A percentile compares a stretch with the other conserved stretches of the same genome.
phyloP scores from a whole-genome alignment of 30 jellyfish, hydroid and myxozoan species.

The Aurelia sp. region DNA sequence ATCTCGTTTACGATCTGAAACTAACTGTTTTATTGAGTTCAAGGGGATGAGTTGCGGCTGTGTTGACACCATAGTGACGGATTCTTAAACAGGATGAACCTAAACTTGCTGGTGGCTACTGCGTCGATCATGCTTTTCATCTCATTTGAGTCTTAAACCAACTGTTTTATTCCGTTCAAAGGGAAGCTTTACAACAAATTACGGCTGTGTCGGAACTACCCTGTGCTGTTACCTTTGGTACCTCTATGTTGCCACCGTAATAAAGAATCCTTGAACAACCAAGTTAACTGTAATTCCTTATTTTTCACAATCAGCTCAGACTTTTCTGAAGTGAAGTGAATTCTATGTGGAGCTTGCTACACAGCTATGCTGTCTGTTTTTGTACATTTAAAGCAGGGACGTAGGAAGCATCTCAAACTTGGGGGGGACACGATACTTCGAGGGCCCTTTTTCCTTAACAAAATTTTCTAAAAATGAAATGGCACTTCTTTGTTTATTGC shows the following conservation, averaged over 20 bases:
- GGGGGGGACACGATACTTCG: too few species aligned
- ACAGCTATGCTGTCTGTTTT: not conserved
- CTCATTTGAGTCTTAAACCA: conserved; percentile 30
- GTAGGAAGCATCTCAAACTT: too few species aligned
- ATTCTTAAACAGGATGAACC: too few species aligned
- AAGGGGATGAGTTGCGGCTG: conserved; percentile 45
- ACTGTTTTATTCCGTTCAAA: conserved; percentile 62
- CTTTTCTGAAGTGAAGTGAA: not conserved
- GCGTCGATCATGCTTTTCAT: conserved; percentile 7
- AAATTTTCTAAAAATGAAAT: too few species aligned
- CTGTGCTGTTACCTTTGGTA: too few species aligned
- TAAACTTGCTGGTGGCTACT: not conserved
- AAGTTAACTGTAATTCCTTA: not conserved
- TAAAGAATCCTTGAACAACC: too few species aligned
- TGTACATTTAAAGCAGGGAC: too few species aligned
- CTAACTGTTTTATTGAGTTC: conserved; percentile 65
- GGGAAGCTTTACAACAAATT: conserved; percentile 7
- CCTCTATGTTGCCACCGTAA: not conserved
- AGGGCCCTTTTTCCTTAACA: too few species aligned
- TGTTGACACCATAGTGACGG: not conserved
- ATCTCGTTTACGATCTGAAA: conserved; percentile 42
- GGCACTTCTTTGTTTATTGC: too few species aligned
- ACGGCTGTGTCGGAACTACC: not conserved
- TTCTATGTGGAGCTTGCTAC: conserved; percentile 39
- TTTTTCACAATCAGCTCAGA: too few species aligned